These are phyloP conservation scores for Centropus unirufus DNA, from an alignment of 2,113 vertebrate genomes.

Conservation along the genomic window DNA sequence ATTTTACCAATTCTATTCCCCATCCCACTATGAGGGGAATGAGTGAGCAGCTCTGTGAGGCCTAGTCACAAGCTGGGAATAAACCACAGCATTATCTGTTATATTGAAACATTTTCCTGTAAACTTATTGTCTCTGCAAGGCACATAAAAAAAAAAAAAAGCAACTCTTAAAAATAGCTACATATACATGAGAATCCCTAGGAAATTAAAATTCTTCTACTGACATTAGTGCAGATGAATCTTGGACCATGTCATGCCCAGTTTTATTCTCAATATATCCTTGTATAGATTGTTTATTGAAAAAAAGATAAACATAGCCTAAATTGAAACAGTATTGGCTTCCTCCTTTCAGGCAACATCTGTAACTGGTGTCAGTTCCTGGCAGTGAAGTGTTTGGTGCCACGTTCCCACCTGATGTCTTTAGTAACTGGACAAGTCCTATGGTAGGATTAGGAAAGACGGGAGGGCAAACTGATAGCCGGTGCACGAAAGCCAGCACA, in stretches of 20 bases:
- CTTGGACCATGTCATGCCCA: not conserved
- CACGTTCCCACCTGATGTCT: not conserved
- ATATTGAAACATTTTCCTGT: conserved; percentile 18
- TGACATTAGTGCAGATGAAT: not conserved
- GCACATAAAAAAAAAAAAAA: not conserved
- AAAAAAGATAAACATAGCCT: not conserved
- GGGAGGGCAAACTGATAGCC: not conserved
- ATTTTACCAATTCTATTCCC: no score
- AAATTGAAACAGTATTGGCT: not conserved
- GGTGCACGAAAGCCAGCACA: not conserved
- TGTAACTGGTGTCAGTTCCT: not conserved
- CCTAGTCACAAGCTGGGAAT: not conserved
- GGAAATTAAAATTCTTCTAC: not conserved
- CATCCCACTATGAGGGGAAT: no score
- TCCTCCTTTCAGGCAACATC: not conserved
- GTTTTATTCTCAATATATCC: not conserved
- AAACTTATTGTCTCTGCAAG: conserved; percentile 11
- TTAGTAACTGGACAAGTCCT: not conserved
- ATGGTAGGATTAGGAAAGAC: not conserved
- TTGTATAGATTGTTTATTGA: not conserved
- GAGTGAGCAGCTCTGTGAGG: no score
- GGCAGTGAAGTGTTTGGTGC: not conserved
- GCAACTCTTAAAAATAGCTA: not conserved
- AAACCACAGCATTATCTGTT: not conserved
- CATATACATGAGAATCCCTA: not conserved